Evolutionary conservation across 2,888 invertebrate genomes (phyloP).

Genomic region (Andrena haemorrhoa): DNA sequence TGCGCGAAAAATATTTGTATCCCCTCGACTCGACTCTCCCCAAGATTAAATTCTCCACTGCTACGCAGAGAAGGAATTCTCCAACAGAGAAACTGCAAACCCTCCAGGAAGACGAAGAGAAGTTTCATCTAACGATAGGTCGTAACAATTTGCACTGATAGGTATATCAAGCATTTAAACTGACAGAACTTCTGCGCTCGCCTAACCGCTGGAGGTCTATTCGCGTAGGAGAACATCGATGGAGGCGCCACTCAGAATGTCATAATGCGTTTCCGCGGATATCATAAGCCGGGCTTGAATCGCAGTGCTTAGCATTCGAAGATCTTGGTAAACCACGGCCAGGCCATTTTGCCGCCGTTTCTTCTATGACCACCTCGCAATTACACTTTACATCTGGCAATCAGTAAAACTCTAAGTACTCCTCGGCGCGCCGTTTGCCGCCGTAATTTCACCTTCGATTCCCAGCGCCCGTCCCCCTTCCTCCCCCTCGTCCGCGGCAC

Average conservation of each 20-base stretch:
- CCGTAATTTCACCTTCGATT: conserved; percentile 71
- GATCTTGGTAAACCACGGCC: conserved; percentile 38
- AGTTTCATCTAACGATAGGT: too few species aligned
- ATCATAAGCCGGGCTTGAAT: conserved; percentile 54
- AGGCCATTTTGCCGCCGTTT: conserved; percentile 35
- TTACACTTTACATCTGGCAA: conserved; percentile 69
- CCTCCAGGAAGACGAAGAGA: too few species aligned
- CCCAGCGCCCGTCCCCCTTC: conserved; percentile 1
- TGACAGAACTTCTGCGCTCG: too few species aligned
- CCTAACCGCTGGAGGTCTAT: too few species aligned
- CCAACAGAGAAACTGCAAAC: too few species aligned
- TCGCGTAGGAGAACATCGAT: neutral
- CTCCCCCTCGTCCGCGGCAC: conserved; percentile 1
- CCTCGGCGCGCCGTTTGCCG: conserved; percentile 45
- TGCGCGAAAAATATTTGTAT: too few species aligned
- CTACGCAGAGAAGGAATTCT: too few species aligned
- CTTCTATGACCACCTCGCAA: conserved; percentile 53
- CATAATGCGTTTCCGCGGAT: conserved; percentile 48
- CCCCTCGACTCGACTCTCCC: too few species aligned
- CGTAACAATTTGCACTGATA: too few species aligned
- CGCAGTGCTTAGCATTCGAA: conserved; percentile 42
- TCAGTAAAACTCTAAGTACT: conserved; percentile 63
- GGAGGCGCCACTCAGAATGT: conserved; percentile 25
- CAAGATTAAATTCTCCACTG: too few species aligned
- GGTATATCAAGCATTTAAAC: too few species aligned